Percentiles rank a stretch among this genome's conserved stretches.
Conservation (phyloP, 2,888 invertebrate species). For the Micoletzkya japonica region DNA sequence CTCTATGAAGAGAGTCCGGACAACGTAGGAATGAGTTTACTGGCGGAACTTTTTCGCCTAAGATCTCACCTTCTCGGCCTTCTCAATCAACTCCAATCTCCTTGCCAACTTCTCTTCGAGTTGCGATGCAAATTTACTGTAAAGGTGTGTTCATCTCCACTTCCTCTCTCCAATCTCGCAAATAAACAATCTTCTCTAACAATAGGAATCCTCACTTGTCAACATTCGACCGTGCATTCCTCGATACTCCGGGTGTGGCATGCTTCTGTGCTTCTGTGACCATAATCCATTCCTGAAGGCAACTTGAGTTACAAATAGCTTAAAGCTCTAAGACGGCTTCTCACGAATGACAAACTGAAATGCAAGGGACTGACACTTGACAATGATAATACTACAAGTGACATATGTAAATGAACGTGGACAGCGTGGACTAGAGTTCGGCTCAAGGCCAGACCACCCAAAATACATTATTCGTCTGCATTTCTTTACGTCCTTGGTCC, state of each 20-base stretch:
- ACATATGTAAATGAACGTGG: too few relatives aligned
- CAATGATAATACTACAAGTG: too few relatives aligned
- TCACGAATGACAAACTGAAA: too few relatives aligned
- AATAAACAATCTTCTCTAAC: neutral
- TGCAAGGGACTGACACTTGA: too few relatives aligned
- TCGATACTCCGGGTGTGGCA: slow-evolving; percentile 5
- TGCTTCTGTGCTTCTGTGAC: slow-evolving; percentile 15
- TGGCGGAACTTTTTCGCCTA: neutral
- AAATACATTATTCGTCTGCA: too few relatives aligned
- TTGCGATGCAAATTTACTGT: slow-evolving; percentile 18
- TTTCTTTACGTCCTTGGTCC: too few relatives aligned
- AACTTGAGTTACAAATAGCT: too few relatives aligned
- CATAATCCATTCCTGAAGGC: slow-evolving; percentile 15
- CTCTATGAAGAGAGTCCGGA: too few relatives aligned
- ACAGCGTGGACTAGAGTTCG: too few relatives aligned
- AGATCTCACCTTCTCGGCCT: slow-evolving; percentile 3
- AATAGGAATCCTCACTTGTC: slow-evolving; percentile 16
- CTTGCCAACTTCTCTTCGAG: slow-evolving; percentile 11
- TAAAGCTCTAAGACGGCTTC: too few relatives aligned
- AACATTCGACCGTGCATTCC: neutral
- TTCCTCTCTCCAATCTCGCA: neutral
- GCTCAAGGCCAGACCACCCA: too few relatives aligned
- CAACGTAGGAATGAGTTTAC: neutral
- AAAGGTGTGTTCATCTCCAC: slow-evolving; percentile 3
- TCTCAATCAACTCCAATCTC: slow-evolving; percentile 8